These are phyloP conservation scores for Chrysopilus asiliformis DNA, from an alignment of 2,888 invertebrate species.

Conservation along the genomic window DNA sequence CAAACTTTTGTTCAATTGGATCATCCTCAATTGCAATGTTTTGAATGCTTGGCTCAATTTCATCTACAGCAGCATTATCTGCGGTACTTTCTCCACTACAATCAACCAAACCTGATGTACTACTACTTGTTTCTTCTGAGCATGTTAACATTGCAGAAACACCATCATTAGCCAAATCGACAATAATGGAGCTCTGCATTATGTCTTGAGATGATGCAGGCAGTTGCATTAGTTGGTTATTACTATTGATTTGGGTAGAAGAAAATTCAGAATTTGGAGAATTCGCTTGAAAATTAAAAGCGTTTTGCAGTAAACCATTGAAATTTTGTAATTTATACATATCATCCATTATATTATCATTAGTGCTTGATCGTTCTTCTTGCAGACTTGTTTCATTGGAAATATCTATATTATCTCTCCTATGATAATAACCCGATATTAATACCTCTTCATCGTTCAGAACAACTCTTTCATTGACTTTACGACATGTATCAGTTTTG, in stretches of 20 bases:
- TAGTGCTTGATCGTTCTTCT: not conserved
- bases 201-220: constrained; percentile 10
- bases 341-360: constrained; percentile 7
- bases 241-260: not conserved
- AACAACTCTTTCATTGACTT: constrained; percentile 7
- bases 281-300: constrained; percentile 12
- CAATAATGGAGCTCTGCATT: constrained; percentile 16
- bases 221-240: constrained; percentile 2
- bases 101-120: constrained; percentile 32
- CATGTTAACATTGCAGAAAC: constrained; percentile 17
- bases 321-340: constrained; percentile 13
- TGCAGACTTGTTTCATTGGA: not conserved
- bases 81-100: constrained; percentile 17
- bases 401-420: not conserved
- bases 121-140: constrained; percentile 22
- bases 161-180: constrained; percentile 27
- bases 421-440: constrained; percentile 9
- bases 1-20: constrained; percentile 51
- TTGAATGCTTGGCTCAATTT: constrained; percentile 26
- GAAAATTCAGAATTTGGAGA: constrained; percentile 4
- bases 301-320: constrained; percentile 15
- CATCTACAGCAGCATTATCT: constrained; percentile 14
- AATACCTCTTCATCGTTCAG: constrained; percentile 9
- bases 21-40: constrained; percentile 38
- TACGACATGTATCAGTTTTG: constrained; percentile 3